Conservation (phyloP, 2,888 invertebrate genomes). For the Apeira syringaria region DNA sequence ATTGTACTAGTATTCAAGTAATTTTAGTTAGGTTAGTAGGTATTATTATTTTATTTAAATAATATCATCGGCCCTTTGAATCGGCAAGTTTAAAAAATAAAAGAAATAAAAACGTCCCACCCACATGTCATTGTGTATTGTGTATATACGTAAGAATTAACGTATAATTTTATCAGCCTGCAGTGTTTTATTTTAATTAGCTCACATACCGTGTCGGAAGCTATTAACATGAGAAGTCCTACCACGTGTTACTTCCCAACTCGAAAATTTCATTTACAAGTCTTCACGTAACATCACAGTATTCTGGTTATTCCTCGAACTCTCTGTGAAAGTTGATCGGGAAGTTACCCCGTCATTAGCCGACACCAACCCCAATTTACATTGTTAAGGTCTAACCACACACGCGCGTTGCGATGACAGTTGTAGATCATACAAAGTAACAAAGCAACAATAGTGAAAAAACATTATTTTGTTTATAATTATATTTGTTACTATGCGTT, state of each 20-base stretch:
- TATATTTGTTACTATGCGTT: no score
- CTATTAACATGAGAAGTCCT: neutral
- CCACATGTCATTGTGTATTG: no score
- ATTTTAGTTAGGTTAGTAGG: no score
- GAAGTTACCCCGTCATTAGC: slow-evolving; percentile 25
- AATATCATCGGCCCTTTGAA: no score
- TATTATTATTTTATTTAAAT: no score
- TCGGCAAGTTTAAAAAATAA: no score
- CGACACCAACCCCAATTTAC: slow-evolving; percentile 28
- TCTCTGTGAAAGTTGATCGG: slow-evolving; percentile 14
- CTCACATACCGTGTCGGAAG: neutral
- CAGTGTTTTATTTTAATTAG: slow-evolving; percentile 1
- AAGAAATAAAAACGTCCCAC: no score
- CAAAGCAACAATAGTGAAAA: no score
- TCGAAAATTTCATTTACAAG: slow-evolving; percentile 6
- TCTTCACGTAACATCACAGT: slow-evolving; percentile 3
- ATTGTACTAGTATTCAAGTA: no score
- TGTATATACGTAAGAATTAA: no score
- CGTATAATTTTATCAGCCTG: neutral
- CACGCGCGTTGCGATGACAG: neutral
- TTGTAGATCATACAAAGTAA: no score
- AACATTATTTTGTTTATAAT: no score
- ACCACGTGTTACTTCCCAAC: slow-evolving; percentile 9
- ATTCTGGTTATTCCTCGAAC: slow-evolving; percentile 1
- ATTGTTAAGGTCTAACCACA: slow-evolving; percentile 13